These are phyloP conservation scores for Ectropis grisescens DNA, from an alignment of 1,140 invertebrate genomes.

Conservation along the genomic window DNA sequence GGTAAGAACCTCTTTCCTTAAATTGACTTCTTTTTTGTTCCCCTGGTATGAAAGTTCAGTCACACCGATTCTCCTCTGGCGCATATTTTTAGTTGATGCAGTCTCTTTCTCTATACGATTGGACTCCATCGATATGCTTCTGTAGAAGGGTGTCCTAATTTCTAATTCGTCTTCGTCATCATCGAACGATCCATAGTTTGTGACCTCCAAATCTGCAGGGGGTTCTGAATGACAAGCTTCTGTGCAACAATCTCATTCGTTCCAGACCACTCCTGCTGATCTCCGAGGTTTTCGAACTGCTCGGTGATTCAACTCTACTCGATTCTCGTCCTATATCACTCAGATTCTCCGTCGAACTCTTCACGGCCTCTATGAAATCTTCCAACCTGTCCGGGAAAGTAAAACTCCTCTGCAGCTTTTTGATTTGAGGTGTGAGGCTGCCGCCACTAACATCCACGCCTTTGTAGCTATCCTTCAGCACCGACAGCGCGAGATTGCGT, in stretches of 20 bases:
- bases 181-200: slow-evolving; percentile 1
- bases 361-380: not conserved
- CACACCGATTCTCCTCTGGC: slow-evolving; percentile 33
- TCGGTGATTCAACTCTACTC: not conserved
- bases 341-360: slow-evolving; percentile 17
- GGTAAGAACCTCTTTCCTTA: slow-evolving; percentile 33
- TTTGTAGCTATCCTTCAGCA: slow-evolving; percentile 43
- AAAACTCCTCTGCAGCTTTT: slow-evolving; percentile 31
- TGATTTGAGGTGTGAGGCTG: slow-evolving; percentile 37
- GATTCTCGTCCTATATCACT: not conserved
- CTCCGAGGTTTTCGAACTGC: not conserved
- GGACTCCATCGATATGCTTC: slow-evolving; percentile 24
- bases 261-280: not conserved
- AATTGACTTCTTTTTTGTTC: slow-evolving; percentile 20
- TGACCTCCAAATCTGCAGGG: not conserved
- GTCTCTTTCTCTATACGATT: slow-evolving; percentile 8
- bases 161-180: slow-evolving; percentile 9
- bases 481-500: slow-evolving; percentile 25
- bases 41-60: too few species aligned
- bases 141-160: slow-evolving; percentile 17
- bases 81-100: slow-evolving; percentile 11
- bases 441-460: slow-evolving; percentile 35
- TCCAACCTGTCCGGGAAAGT: slow-evolving; percentile 34
- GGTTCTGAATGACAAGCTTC: slow-evolving; percentile 2
- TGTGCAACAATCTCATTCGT: not conserved